Evolutionary conservation across 2,888 invertebrate genomes (phyloP), one percentile per base, ranked within the genome.

Genomic region (Tethea ocularis): DNA sequence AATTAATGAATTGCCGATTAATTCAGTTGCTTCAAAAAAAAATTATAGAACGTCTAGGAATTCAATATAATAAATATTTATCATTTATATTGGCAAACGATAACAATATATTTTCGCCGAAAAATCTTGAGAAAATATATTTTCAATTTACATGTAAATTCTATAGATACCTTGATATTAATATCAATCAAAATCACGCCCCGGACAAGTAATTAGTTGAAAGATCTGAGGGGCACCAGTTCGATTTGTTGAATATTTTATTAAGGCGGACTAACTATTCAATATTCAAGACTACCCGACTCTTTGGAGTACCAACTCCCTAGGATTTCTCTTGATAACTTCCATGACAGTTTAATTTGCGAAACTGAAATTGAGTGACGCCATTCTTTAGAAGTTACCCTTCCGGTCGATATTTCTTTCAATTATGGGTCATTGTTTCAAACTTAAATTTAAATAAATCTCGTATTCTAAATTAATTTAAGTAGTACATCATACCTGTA

Each of bases 241-340:
- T 83, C 79, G 80, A 84, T 86, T 83, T 76, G 79, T 78, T 80
- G 85, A 87, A 87, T 89, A 85, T 87, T 88, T 86, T 83, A 86
- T 77, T 81, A 85, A 82, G 82, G 74, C 82, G 72, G 77, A 72
- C 84, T 85, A 38, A 8, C 46, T 46, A 86, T 87, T 88, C 85
- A 89, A 88, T 88, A 89, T 88, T 88, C 87, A 88, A 74, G 79
- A 74, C 76, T 82, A 69, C 74, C 67, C 73, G 72, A 73, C 75
- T 81, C 83, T 85, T 83, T 83, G 80, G 80, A 85, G 80, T 72
- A 73, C 69, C 33, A 26, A 17, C 46, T 29, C 69, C 77, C 67
- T 64, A 69, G 67, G 71, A 75, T 71, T 77, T 71, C 74, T 72
- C 79, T 78, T 76, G 77, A 84, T 82, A 84, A 87, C 78, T 81